Percentiles rank a stretch among this genome's conserved stretches.
These are phyloP conservation scores for Hemistola chrysoprasaria DNA, from an alignment of 2,888 invertebrate species.

Conservation along the genomic window DNA sequence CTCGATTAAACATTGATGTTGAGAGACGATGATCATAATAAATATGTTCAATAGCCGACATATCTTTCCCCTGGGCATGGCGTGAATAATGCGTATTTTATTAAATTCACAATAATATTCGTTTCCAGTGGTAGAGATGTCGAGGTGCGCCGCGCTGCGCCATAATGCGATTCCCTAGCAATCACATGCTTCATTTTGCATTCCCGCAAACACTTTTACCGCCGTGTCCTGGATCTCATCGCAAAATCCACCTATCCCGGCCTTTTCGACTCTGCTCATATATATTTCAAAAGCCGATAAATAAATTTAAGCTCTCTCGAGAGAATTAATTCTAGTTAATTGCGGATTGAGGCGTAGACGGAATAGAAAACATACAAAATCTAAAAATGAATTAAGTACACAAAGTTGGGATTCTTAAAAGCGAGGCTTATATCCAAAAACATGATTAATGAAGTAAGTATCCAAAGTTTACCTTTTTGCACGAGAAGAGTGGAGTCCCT, in stretches of 20 bases:
- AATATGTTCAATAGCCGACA: neutral
- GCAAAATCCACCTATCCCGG: conserved; percentile 21
- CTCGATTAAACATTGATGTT: too few species aligned
- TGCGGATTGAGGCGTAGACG: neutral
- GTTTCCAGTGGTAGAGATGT: conserved; percentile 37
- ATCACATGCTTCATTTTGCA: conserved; percentile 78
- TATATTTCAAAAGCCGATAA: conserved; percentile 26
- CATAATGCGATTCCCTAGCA: conserved; percentile 70
- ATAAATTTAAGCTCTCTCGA: conserved; percentile 20
- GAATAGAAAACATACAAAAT: too few species aligned
- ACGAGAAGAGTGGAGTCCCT: conserved; percentile 91
- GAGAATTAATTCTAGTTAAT: conserved; percentile 21
- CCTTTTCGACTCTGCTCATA: conserved; percentile 28
- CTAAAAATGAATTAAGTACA: too few species aligned
- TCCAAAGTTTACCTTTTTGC: conserved; percentile 87
- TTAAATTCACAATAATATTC: conserved; percentile 33
- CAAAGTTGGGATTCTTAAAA: too few species aligned
- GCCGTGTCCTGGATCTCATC: conserved; percentile 41
- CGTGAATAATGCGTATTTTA: conserved; percentile 15
- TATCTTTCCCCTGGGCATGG: conserved; percentile 2
- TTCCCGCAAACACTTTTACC: conserved; percentile 67
- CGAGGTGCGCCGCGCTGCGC: conserved; percentile 41
- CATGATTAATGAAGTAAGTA: too few species aligned
- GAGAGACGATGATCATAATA: too few species aligned
- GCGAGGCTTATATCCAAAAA: too few species aligned